Conservation (phyloP, 2,113 vertebrate genomes). For the Xenopus laevis region DNA sequence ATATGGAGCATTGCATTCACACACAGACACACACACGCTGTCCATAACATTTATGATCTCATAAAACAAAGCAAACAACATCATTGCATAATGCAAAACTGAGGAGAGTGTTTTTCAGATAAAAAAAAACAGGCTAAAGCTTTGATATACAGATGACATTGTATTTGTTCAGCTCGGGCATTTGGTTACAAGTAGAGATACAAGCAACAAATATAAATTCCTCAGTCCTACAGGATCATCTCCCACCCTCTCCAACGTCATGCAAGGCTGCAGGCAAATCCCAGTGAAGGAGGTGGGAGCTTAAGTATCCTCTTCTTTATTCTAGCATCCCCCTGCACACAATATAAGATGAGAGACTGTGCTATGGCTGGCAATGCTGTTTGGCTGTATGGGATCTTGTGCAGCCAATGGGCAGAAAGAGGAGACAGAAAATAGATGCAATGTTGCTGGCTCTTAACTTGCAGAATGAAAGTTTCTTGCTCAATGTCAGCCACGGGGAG, state of each 20-base stretch:
- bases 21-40: too few relatives aligned
- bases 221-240: too few relatives aligned
- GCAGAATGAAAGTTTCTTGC: slow-evolving; percentile 8
- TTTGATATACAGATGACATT: too few relatives aligned
- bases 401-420: not conserved
- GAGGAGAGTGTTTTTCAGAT: too few relatives aligned
- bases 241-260: slow-evolving; percentile 5
- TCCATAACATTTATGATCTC: too few relatives aligned
- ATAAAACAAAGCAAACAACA: too few relatives aligned
- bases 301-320: not conserved
- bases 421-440: not conserved
- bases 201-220: too few relatives aligned
- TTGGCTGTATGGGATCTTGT: not conserved
- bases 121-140: too few relatives aligned
- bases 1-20: too few relatives aligned
- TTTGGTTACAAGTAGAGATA: too few relatives aligned
- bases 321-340: not conserved
- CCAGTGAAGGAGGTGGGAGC: not conserved
- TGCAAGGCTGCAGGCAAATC: not conserved
- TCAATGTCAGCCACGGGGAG: slow-evolving; percentile 14
- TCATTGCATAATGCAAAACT: too few relatives aligned
- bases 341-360: not conserved
- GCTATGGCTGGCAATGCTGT: slow-evolving; percentile 2
- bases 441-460: slow-evolving; percentile 1
- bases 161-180: too few relatives aligned